Evolutionary conservation across 2,888 invertebrate species (phyloP).

Genomic region (Chrysolina americana): DNA sequence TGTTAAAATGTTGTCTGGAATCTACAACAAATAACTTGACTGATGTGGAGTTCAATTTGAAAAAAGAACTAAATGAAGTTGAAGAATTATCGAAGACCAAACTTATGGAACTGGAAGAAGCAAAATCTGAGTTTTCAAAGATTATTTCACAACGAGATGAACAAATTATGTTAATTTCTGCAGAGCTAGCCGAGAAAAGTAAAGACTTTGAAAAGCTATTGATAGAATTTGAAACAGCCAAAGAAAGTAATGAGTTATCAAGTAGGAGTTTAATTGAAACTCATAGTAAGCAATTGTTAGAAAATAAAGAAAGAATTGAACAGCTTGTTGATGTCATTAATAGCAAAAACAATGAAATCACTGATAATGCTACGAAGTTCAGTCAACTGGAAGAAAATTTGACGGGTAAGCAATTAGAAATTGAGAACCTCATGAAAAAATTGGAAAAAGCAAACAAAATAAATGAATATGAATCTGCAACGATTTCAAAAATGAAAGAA

Average conservation of each 20-base stretch:
- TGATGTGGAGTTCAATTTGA: constrained; percentile 58
- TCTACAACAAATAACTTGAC: constrained; percentile 60
- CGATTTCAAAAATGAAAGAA: constrained; percentile 36
- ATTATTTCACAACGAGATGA: constrained; percentile 59
- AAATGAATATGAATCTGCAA: constrained; percentile 33
- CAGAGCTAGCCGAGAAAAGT: constrained; percentile 42
- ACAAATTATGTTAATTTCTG: constrained; percentile 70
- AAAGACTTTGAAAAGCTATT: constrained; percentile 36
- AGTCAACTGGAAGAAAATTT: constrained; percentile 29
- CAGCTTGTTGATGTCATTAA: constrained; percentile 21
- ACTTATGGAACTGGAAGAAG: constrained; percentile 64
- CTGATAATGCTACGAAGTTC: constrained; percentile 4
- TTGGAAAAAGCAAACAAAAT: constrained; percentile 35
- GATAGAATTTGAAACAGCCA: constrained; percentile 27
- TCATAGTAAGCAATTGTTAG: constrained; percentile 30
- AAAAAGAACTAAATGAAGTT: constrained; percentile 65
- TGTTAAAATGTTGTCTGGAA: constrained; percentile 64
- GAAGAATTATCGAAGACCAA: constrained; percentile 64
- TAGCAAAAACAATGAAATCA: constrained; percentile 28
- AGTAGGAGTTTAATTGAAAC: constrained; percentile 35
- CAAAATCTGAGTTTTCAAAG: constrained; percentile 60
- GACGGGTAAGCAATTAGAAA: constrained; percentile 34
- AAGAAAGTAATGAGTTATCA: constrained; percentile 31
- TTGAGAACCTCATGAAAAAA: constrained; percentile 40
- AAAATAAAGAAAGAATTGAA: constrained; percentile 27